Base-by-base conservation (phyloP, 2,888 invertebrate genomes). In the Halictus quadricinctus region DNA sequence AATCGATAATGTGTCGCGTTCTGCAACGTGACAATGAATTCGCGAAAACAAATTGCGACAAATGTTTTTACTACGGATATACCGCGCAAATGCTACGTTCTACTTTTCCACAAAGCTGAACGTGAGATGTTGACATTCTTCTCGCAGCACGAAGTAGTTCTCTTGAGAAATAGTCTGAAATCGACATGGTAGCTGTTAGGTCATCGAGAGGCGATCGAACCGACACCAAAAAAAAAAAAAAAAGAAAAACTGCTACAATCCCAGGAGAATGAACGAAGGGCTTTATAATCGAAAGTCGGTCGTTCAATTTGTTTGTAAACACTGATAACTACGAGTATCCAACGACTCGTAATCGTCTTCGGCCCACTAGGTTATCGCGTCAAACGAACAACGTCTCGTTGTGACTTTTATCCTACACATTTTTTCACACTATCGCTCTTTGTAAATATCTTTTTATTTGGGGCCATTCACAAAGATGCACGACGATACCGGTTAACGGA, bases 281-380 rank as follows among this genome's bases (percentile, higher is more conserved):
- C 81, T 84, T 91, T 85, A 82, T 92, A 87, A 79, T 74, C 74
- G 76, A 72, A 81, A 84, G 88, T 80, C 80, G 85, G 84, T 87
- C 81, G 64, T 74, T 77, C 85, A 86, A 89, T 90, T 90, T 89
- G 88, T 91, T 92, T 89, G 88, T 89, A 89, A 90, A 89, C 77
- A 89, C 81, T 78, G 87, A 88, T 69, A 69, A 87, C 88, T 76
- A n/a, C 54, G 83, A 86, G 87, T 88, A 89, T 90, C 88, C 88
- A 84, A 89, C 88, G 84, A 84, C 87, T 87, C 84, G 88, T 84
- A 87, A 90, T 87, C 85, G 77, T 83, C 80, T 87, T 84, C 78
- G 81, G 87, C 82, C 83, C 84, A 73, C 15, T 60, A 81, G 88
- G 88, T 91, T 92, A 92, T 92, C 92, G 87, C 82, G 50, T 70